Base-by-base conservation (phyloP, 1,140 invertebrate genomes). In the Diachasma alloeum region DNA sequence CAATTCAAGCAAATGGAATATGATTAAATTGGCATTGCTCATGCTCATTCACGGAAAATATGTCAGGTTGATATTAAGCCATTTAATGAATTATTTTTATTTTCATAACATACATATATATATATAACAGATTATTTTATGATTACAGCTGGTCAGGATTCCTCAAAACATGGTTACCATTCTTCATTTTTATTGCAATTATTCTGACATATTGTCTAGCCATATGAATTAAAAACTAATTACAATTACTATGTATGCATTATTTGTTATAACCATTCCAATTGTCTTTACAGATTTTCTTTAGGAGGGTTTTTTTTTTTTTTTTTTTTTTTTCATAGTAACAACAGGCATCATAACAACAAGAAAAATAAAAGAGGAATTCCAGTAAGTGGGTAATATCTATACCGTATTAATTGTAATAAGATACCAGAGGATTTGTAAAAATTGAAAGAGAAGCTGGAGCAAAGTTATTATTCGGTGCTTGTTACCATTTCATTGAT, bases 161-260 rank as follows among this genome's bases (percentile, higher is more conserved):
- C 79, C 31, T 97, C 5, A 97, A 97, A 90, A 97, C 96, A 0
- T 98, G 96, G 96, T 76, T 96, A 39, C 97, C 97, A 26, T 98
- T 97, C 88, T 79, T 93, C 4, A 88, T 96, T 39, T 85, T 97
- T 75, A 83, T 92, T 9, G 80, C 80, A 17, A 81, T 90, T 37
- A 81, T 91, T 69, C 22, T 72, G 22, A 72, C 83, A 26, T 53
- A 81, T n/a, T 80, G 56, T 70, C 56, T 74, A 22, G 78, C 81
- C 10, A 39, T 63, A 48, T 81, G 69, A 80, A 74, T 73, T 39
- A 42, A 56, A 63, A 63, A 26, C 26, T 19, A 53, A 53, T 17
- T 1, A 17, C n/a, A 9, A 53, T 15, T 17, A 11, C 39, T 1
- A 11, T 13, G 4, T 4, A 9, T 17, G 17, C 48, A 2, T 19